Percentiles rank a stretch among this genome's conserved stretches.
These are phyloP conservation scores for Delia radicum DNA, from an alignment of 1,140 invertebrate species.

Conservation along the genomic window DNA sequence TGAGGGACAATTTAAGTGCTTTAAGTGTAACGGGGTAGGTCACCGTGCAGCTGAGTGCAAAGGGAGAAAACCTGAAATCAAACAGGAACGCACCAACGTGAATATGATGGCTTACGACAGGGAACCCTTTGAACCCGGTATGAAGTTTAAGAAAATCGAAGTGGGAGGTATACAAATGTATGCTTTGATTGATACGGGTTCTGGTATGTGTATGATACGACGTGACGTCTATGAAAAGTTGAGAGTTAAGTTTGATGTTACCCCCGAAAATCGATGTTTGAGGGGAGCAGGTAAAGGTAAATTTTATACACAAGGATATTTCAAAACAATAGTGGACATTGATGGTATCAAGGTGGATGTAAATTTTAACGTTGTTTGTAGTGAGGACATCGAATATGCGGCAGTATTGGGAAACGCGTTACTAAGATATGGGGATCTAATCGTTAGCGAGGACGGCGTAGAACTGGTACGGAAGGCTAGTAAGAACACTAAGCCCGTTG, in stretches of 20 bases:
- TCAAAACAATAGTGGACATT: neutral
- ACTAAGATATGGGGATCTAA: no score
- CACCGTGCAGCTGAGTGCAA: neutral
- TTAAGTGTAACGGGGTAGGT: neutral
- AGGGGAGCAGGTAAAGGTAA: no score
- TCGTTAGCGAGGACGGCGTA: no score
- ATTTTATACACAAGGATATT: no score
- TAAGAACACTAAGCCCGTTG: no score
- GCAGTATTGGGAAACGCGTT: no score
- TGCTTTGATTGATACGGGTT: neutral
- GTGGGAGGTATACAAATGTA: neutral
- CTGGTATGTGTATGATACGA: neutral
- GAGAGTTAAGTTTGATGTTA: no score
- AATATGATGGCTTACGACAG: neutral
- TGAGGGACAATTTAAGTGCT: neutral
- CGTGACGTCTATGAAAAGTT: neutral
- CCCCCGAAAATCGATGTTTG: no score
- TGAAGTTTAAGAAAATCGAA: neutral
- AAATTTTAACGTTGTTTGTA: slow-evolving; percentile 1
- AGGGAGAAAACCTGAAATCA: neutral
- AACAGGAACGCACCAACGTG: neutral
- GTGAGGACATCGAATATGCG: no score
- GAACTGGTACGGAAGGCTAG: no score
- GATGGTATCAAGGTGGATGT: neutral
- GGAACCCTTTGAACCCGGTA: neutral